Base-by-base conservation (phyloP, 2,113 vertebrate genomes). In the Nyctibius bracteatus region DNA sequence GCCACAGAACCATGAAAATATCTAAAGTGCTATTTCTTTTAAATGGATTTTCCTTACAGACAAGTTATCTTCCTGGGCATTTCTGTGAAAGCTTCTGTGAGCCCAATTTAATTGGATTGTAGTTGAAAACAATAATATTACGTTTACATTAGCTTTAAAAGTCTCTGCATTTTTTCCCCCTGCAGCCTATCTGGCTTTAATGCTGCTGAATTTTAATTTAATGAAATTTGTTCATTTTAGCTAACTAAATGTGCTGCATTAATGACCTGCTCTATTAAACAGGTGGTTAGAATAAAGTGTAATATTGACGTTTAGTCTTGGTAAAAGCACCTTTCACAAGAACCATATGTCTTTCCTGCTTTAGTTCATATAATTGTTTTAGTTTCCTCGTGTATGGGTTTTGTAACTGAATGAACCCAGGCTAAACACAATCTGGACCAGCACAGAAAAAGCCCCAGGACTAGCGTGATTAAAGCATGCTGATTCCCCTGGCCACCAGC, bases 11-110 rank as follows among this genome's bases (percentile, higher is more conserved):
- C 63, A 75, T 59, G 65, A 73, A 86, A 89, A 67, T 72, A 52
- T 57, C 55, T 84, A 31, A 92, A 81, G 59, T n/a, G 66, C 63
- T 83, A 59, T 92, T 96, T 95, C 35, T 96, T 95, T 93, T 37
- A 84, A 96, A 93, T 96, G 88, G 82, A 94, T 93, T 65, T 96
- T 95, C 81, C 71, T 90, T 79, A 82, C 82, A 82, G 90, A 85
- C 35, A 85, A 61, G 70, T 59, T 88, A 41, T 75, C 37, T 86
- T 77, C 37, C 67, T 71, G 78, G 30, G 37, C 49, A 16, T 85
- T 91, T 96, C 77, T 88, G 31, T 95, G 80, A 86, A 87, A 71
- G 61, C 59, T 92, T 95, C 75, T 92, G 84, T 88, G 86, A 85
- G 49, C 55, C 55, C 58, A 59, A 16, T 91, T 94, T 96, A 96